These are phyloP conservation scores for Sialia sialis DNA, from an alignment of 2,113 vertebrate species.

Conservation along the genomic window DNA sequence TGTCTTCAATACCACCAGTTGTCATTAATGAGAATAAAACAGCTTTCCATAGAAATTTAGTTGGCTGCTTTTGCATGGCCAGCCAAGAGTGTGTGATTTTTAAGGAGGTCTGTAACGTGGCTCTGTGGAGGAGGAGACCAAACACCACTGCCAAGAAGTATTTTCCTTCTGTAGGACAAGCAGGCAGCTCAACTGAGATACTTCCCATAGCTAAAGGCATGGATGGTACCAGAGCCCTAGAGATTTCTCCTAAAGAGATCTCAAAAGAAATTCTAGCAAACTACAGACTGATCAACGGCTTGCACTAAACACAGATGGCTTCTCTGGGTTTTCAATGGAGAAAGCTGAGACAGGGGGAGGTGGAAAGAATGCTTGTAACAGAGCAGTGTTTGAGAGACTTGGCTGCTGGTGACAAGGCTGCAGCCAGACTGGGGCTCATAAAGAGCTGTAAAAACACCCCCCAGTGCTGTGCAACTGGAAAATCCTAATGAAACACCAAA, in stretches of 20 bases:
- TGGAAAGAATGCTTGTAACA: not conserved
- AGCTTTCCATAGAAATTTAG: not conserved
- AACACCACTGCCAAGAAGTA: not conserved
- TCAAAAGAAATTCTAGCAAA: not conserved
- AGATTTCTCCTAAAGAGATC: not conserved
- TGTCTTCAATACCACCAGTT: not conserved
- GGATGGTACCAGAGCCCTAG: not conserved
- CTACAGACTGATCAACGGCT: not conserved
- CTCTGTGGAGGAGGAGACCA: not conserved
- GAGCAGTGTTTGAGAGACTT: not conserved
- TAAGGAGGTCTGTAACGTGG: fast-evolving
- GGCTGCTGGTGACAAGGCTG: not conserved
- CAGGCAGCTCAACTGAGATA: not conserved
- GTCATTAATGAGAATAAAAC: not conserved
- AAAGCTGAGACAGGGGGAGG: not conserved
- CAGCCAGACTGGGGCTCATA: not conserved
- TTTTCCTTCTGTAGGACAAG: not conserved
- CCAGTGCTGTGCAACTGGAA: not conserved
- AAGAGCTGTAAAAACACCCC: not conserved
- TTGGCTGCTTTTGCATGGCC: not conserved
- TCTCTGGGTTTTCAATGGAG: not conserved
- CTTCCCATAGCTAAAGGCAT: not conserved
- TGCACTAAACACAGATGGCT: not conserved
- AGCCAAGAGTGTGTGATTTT: not conserved
- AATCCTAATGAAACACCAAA: not conserved